These are phyloP conservation scores for Capromys pilorides DNA, from an alignment of 2,797 vertebrate species.

Conservation along the genomic window DNA sequence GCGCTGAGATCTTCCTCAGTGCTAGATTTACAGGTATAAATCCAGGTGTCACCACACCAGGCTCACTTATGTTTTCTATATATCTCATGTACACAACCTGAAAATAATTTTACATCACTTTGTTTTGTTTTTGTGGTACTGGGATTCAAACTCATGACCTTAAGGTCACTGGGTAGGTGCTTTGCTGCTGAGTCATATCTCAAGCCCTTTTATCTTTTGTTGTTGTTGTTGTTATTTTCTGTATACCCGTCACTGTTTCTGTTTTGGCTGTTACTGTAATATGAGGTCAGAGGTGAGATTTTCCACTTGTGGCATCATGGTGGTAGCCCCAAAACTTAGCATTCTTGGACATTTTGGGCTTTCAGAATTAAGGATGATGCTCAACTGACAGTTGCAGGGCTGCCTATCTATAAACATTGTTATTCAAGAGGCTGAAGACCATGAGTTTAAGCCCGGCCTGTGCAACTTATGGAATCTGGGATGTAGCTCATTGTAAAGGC, in stretches of 20 bases:
- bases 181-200: no score
- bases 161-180: no score
- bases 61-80: neutral
- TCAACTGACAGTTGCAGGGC: neutral
- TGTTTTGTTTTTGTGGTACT: neutral
- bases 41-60: neutral
- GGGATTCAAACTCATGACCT: no score
- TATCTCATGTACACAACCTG: neutral
- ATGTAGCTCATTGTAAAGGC: neutral
- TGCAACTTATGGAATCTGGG: neutral
- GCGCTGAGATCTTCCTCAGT: neutral
- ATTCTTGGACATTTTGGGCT: neutral
- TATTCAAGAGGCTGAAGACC: neutral
- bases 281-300: neutral
- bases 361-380: neutral
- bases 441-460: neutral
- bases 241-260: neutral
- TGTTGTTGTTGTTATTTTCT: neutral
- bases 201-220: no score
- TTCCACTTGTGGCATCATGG: neutral
- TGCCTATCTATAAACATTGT: neutral
- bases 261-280: neutral
- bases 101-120: neutral
- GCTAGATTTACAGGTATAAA: neutral
- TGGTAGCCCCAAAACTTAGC: neutral